These are phyloP conservation scores for Karalla daura DNA, from an alignment of 2,797 vertebrate genomes.

Conservation along the genomic window DNA sequence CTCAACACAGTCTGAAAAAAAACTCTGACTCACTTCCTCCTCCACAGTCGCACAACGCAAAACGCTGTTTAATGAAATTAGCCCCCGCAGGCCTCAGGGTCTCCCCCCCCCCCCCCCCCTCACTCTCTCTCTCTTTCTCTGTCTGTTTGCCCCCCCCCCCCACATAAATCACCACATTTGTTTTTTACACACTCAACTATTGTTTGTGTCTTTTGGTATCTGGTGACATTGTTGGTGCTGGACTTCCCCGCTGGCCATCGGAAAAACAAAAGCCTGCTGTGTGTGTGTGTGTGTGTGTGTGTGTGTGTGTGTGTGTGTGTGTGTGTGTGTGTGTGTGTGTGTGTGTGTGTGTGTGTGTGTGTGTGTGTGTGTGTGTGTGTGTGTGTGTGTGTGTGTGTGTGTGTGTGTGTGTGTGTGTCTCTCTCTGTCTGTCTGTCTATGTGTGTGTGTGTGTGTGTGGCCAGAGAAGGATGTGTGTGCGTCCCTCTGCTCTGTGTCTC, in stretches of 20 bases:
- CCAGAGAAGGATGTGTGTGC: too few relatives aligned
- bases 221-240: not conserved
- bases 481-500: too few relatives aligned
- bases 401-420: too few relatives aligned
- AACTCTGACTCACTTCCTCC: slow-evolving; percentile 49
- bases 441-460: too few relatives aligned
- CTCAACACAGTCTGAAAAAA: slow-evolving; percentile 27
- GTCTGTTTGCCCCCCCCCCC: too few relatives aligned
- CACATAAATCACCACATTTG: slow-evolving; percentile 20
- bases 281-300: slow-evolving; percentile 22
- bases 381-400: too few relatives aligned
- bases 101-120: not conserved
- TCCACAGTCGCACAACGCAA: slow-evolving; percentile 16
- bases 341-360: not conserved
- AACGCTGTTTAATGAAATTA: slow-evolving; percentile 48
- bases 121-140: not conserved
- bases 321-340: slow-evolving; percentile 24
- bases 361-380: too few relatives aligned
- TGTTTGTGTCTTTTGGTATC: slow-evolving; percentile 22
- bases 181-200: slow-evolving; percentile 16
- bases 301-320: not conserved
- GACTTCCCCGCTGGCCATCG: slow-evolving; percentile 14
- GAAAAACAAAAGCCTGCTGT: slow-evolving; percentile 41
- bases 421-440: too few relatives aligned
- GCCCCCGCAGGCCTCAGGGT: too few relatives aligned